Conservation (phyloP, 30 jellyfish, hydroid and myxozoan species). For the Hydra vulgaris region DNA sequence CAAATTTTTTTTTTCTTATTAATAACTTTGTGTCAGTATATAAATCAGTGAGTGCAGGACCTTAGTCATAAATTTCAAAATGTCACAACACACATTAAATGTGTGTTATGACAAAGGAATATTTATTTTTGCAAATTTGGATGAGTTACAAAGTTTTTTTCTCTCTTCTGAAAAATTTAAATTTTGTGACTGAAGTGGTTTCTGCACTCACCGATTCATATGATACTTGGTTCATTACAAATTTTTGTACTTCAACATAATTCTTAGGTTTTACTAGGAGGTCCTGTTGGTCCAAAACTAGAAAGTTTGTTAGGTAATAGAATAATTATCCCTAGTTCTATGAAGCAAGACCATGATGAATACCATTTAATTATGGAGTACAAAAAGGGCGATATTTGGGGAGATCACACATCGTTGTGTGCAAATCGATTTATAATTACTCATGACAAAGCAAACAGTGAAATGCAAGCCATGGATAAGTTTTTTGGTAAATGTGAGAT, state of each 20-base stretch:
- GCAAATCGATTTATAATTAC: constrained; percentile 68
- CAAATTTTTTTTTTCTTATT: no score
- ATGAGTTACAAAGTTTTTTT: no score
- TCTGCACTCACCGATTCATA: no score
- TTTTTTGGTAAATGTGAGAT: constrained; percentile 73
- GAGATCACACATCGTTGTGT: constrained; percentile 39
- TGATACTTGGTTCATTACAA: no score
- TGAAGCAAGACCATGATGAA: constrained; percentile 53
- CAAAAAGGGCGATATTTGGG: constrained; percentile 71
- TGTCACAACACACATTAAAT: no score
- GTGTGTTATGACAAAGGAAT: no score
- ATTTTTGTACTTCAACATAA: neutral
- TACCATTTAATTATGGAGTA: constrained; percentile 71
- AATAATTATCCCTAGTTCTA: constrained; percentile 41
- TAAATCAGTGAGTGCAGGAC: no score
- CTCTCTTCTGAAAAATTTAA: no score
- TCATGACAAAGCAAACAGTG: constrained; percentile 55
- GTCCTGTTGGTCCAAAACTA: constrained; percentile 73
- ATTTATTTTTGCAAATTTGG: no score
- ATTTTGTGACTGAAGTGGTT: no score
- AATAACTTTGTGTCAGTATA: no score
- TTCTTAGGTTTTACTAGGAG: constrained; percentile 72
- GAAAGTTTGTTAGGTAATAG: constrained; percentile 39
- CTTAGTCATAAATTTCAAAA: no score
- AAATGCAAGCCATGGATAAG: constrained; percentile 62